Evolutionary conservation across 1,140 invertebrate species (phyloP), one percentile per base, ranked within the genome.

Genomic region (Trissolcus basalis): DNA sequence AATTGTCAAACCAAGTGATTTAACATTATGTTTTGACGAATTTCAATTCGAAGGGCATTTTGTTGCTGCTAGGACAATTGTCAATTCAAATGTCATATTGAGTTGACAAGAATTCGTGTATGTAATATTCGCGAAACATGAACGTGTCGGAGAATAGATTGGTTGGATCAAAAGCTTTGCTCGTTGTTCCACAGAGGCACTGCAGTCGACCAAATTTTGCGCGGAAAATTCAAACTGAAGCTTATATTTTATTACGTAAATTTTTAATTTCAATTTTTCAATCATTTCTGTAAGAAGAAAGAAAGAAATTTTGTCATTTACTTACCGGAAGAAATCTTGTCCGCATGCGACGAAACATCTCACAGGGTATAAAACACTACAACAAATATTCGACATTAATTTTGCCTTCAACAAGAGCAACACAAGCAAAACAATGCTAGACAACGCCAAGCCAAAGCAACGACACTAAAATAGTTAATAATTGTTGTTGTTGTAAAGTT

Each of bases 51-150:
- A 27, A 3, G 2, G 19, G 19, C 19, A 27, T 27, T 27, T 27
- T 27, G 19, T 27, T 27, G 6, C 2, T 27, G 2, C 6, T 27
- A 1, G 6, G 6, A 27, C 19, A 27, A 27, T 3, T 27, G 1
- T 27, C 19, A 6, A 27, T 50, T 36, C 47, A 35, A 44, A 45
- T 58, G 41, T 56, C 71, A 74, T 74, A 56, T 47, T 75, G 63
- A 63, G 19, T 27, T 27, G 19, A 27, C 19, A 27, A 6, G 19
- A 27, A 27, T 27, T 27, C 6, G 19, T 27, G 19, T n/a, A n/a
- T 27, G 19, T 6, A 27, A 27, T 27, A 3, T 27, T 27, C 19
- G 19, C 6, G 19, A 27, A 27, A 1, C 6, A 27, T 27, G 6
- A 6, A 27, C 6, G n/a, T 27, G 6, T 1, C 1, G 19, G 2